A percentile compares a stretch with the other conserved stretches of the same genome.
Evolutionary conservation across 2,113 vertebrate species (phyloP).

Genomic region (Pluvianellus socialis): DNA sequence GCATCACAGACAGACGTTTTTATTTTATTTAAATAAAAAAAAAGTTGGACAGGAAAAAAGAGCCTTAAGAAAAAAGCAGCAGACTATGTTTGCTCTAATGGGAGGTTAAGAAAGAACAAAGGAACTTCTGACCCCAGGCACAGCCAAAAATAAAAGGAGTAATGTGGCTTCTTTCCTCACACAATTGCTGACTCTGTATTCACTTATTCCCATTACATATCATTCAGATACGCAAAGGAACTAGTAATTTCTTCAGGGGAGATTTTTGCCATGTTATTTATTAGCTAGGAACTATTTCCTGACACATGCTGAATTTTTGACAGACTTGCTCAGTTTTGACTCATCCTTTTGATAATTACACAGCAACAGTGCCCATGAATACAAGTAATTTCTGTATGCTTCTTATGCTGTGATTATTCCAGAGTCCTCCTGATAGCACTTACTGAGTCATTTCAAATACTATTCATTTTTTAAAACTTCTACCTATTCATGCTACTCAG

Average conservation of each 20-base stretch:
- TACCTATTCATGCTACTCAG: background rate
- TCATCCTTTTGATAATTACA: slow-evolving; percentile 50
- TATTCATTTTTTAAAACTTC: background rate
- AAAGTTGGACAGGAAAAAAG: background rate
- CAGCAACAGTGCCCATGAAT: slow-evolving; percentile 33
- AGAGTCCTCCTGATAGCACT: background rate
- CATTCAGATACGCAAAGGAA: background rate
- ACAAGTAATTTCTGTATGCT: slow-evolving; percentile 36
- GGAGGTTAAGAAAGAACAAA: slow-evolving; percentile 55
- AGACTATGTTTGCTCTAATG: slow-evolving; percentile 35
- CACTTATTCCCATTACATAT: background rate
- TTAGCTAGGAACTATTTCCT: slow-evolving; percentile 23
- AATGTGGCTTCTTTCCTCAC: background rate
- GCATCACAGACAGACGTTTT: background rate
- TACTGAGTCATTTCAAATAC: slow-evolving; percentile 9
- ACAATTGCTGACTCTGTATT: slow-evolving; percentile 28
- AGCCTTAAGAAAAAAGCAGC: background rate
- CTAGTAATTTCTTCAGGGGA: slow-evolving; percentile 38
- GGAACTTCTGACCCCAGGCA: slow-evolving; percentile 49
- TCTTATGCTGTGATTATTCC: slow-evolving; percentile 5
- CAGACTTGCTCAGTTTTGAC: slow-evolving; percentile 15
- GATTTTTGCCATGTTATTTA: slow-evolving; percentile 23
- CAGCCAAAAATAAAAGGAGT: slow-evolving; percentile 48
- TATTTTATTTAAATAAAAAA: background rate
- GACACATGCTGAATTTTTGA: slow-evolving; percentile 12